These are phyloP conservation scores for Spheniscus humboldti DNA, from an alignment of 2,797 vertebrate species.

Conservation along the genomic window DNA sequence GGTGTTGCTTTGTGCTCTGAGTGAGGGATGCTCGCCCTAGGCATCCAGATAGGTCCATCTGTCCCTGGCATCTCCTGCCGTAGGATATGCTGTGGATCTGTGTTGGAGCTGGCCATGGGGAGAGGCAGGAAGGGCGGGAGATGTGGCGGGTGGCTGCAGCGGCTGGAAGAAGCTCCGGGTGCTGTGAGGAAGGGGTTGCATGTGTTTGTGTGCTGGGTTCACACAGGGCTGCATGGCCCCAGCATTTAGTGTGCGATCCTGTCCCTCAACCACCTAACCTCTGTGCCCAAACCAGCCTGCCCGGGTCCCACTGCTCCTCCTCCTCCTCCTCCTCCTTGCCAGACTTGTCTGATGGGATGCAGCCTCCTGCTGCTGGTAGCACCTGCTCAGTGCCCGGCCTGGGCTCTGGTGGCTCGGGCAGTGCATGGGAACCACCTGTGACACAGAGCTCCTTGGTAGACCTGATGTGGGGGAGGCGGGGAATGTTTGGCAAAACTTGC, in stretches of 20 bases:
- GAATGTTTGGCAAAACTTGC: neutral
- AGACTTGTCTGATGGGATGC: neutral
- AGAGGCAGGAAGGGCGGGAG: neutral
- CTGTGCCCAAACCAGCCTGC: neutral
- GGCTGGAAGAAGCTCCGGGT: rapidly evolving
- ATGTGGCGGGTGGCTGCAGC: rapidly evolving
- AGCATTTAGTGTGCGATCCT: rapidly evolving
- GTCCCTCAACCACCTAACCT: neutral
- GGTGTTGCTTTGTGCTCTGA: neutral
- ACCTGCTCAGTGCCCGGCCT: rapidly evolving
- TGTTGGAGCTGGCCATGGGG: no score
- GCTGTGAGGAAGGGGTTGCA: neutral
- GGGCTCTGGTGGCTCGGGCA: neutral
- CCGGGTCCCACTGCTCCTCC: neutral
- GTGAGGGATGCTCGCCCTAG: neutral
- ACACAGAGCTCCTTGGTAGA: neutral
- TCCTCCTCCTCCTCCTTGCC: neutral
- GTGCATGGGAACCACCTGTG: rapidly evolving
- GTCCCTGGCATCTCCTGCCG: neutral
- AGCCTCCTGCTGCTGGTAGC: neutral
- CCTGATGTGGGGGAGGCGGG: rapidly evolving
- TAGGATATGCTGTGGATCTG: neutral
- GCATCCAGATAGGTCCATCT: rapidly evolving
- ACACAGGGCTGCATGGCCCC: neutral
- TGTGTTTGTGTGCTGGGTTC: neutral